Conservation (phyloP, 2,797 vertebrate genomes). For the Coregonus ussuriensis region DNA sequence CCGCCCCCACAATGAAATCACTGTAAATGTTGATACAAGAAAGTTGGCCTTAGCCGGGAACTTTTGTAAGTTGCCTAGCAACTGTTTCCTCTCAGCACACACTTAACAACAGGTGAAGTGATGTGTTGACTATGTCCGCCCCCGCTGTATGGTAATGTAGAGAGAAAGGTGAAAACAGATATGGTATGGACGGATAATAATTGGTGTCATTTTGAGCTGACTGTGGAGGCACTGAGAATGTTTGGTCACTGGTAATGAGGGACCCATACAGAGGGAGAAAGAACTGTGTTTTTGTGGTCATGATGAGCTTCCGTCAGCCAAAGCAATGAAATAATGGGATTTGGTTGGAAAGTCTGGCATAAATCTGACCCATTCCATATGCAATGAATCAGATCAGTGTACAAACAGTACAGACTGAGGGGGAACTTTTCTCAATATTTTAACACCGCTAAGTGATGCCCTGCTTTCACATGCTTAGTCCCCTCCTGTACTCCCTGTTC, state of each 20-base stretch:
- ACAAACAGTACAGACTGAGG: background rate
- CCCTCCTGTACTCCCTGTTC: no score
- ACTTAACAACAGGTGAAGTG: slow-evolving; percentile 9
- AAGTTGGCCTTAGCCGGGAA: background rate
- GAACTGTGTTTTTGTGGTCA: background rate
- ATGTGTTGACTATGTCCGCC: slow-evolving; percentile 2
- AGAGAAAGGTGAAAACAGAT: background rate
- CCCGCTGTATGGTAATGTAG: slow-evolving; percentile 10
- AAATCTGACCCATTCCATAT: background rate
- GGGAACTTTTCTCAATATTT: background rate
- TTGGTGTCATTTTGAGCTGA: background rate
- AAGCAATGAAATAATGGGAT: no score
- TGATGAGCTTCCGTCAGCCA: background rate
- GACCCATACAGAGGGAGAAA: background rate
- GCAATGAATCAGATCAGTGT: background rate
- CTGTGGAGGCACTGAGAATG: background rate
- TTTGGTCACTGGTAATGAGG: background rate
- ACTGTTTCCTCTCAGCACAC: slow-evolving; percentile 10
- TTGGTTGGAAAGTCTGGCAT: no score
- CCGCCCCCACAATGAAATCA: background rate
- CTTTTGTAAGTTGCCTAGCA: slow-evolving; percentile 8
- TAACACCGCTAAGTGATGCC: no score
- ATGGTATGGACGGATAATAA: background rate
- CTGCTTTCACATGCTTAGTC: no score
- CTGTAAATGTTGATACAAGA: background rate